Conservation (phyloP, 2,797 vertebrate genomes). For the Myripristis murdjan region DNA sequence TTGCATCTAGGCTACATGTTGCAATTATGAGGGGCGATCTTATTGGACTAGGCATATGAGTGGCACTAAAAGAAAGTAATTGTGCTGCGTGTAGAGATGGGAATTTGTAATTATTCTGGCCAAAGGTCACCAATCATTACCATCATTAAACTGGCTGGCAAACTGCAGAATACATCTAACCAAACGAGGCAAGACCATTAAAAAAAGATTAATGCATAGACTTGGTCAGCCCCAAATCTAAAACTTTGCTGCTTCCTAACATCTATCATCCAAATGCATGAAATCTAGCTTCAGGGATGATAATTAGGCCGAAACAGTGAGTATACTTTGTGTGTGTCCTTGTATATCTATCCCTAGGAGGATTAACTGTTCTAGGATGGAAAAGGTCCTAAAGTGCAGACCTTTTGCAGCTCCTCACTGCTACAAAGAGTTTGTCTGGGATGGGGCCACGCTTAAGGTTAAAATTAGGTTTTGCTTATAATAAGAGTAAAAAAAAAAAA, state of each 20-base stretch:
- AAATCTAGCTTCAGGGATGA: conserved; percentile 1
- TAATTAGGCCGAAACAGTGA: too few species aligned
- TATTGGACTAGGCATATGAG: conserved; percentile 20
- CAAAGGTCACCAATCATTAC: conserved; percentile 60
- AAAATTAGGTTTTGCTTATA: too few species aligned
- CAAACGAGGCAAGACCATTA: background rate
- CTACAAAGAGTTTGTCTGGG: background rate
- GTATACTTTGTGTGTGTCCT: too few species aligned
- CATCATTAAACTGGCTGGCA: conserved; percentile 22
- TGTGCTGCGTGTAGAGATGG: background rate
- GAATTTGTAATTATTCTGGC: conserved; percentile 33
- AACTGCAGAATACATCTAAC: conserved; percentile 11
- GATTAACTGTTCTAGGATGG: too few species aligned
- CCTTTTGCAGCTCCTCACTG: background rate
- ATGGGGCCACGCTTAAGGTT: too few species aligned
- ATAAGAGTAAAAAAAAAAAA: too few species aligned
- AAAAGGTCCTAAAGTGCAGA: too few species aligned
- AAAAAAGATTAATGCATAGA: conserved; percentile 8
- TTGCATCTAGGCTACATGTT: conserved; percentile 11
- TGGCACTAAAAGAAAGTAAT: conserved; percentile 1
- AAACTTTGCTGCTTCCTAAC: conserved; percentile 10
- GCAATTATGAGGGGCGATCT: conserved; percentile 32
- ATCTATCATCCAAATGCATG: background rate
- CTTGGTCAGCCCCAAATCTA: background rate
- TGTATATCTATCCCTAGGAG: too few species aligned